Conservation (phyloP, 2,888 invertebrate species). For the Orchesella flavescens region DNA sequence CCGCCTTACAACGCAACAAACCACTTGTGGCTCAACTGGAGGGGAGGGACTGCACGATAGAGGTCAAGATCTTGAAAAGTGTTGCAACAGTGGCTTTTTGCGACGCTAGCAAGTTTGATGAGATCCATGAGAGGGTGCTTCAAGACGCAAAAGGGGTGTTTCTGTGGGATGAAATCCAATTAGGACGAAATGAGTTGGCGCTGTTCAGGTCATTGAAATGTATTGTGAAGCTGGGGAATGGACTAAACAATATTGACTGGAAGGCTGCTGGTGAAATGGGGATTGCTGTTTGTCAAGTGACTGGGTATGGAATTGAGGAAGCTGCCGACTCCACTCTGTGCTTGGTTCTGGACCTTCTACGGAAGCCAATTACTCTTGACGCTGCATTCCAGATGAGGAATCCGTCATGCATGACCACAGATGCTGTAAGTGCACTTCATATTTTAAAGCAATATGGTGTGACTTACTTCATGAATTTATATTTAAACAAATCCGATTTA, state of each 20-base stretch:
- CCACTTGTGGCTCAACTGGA: constrained; percentile 98
- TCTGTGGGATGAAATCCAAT: constrained; percentile 99
- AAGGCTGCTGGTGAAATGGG: constrained; percentile 95
- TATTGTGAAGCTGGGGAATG: constrained; percentile 98
- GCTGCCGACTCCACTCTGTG: constrained; percentile 98
- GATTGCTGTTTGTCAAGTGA: constrained; percentile 99
- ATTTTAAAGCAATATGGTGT: too few species aligned
- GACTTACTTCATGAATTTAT: too few species aligned
- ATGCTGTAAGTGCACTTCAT: too few species aligned
- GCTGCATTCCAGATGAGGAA: too few species aligned
- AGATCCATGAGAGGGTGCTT: constrained; percentile 99
- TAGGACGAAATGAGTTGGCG: constrained; percentile 98
- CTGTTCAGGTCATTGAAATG: constrained; percentile 99
- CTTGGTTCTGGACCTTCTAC: constrained; percentile 96
- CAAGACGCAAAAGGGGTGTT: constrained; percentile 99
- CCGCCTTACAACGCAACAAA: too few species aligned
- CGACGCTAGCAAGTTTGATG: constrained; percentile 99
- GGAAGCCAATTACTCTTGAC: constrained; percentile 78
- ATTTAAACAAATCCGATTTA: too few species aligned
- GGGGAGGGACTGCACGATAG: constrained; percentile 99
- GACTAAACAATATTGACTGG: constrained; percentile 98
- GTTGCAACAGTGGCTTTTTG: constrained; percentile 99
- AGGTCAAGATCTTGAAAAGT: constrained; percentile 99
- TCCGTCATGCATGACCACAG: too few species aligned
- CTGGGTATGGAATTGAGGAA: constrained; percentile 99